Evolutionary conservation across 2,888 invertebrate species (phyloP), one percentile per base, ranked within the genome.

Genomic region (Ptychoptera contaminata): DNA sequence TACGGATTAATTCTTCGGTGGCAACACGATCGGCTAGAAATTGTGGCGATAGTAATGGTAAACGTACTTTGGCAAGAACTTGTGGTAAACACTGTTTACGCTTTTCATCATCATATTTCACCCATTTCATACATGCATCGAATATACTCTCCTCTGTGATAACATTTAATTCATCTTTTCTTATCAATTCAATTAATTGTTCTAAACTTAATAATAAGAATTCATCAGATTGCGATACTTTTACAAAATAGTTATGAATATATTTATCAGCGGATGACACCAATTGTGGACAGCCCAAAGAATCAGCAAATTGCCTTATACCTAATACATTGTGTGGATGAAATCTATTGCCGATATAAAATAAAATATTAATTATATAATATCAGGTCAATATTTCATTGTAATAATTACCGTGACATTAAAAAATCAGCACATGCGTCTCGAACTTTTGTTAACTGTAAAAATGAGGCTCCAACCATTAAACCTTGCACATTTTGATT

Each of bases 361-460:
- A n/a, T n/a, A n/a, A n/a, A n/a, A n/a, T n/a, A n/a, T 8, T 31
- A 14, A 31, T 31, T 15, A 6, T 14, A n/a, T n/a, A n/a, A n/a
- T n/a, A n/a, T n/a, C n/a, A n/a, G n/a, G n/a, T n/a, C n/a, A n/a
- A n/a, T n/a, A n/a, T n/a, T n/a, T n/a, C n/a, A n/a, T n/a, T n/a
- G n/a, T 30, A 29, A 11, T 43, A 42, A 34, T 52, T 59, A 76
- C 76, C 81, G 76, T 56, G 77, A 76, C 52, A 79, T 76, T 45
- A 90, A 67, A 62, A 84, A 90, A 54, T 78, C 76, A 41, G 84
- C 84, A 62, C 90, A 90, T 1, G 86, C 85, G 58, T 86, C 82
- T 49, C 82, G 74, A 1, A 91, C 85, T 67, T 78, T 73, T 51
- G 75, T 74, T 42, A 90, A 63, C 55, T 87, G 85, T 34, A 90